Evolutionary conservation across 2,113 vertebrate genomes (phyloP).

Genomic region (Menidia beryllina): DNA sequence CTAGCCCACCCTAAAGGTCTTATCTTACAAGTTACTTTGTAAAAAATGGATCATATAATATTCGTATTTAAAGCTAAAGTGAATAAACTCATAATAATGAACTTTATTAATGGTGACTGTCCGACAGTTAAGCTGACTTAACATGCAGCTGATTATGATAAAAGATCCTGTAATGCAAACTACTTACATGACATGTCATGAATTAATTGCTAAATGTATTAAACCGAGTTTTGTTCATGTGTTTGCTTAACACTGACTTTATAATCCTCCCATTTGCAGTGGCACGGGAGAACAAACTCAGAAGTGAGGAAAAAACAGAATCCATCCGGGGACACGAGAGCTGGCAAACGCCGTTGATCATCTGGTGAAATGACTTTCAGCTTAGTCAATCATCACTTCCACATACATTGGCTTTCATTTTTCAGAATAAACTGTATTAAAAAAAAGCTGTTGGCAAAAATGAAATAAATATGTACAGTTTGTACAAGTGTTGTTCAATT

Average conservation of each 20-base stretch:
- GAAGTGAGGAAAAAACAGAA: slow-evolving; percentile 46
- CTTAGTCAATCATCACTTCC: slow-evolving; percentile 49
- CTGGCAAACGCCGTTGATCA: slow-evolving; percentile 52
- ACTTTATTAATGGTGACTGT: background rate
- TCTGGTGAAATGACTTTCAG: slow-evolving; percentile 59
- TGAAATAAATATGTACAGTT: background rate
- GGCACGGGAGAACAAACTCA: slow-evolving; percentile 24
- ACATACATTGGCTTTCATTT: slow-evolving; percentile 29
- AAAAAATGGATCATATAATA: background rate
- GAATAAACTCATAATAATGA: background rate
- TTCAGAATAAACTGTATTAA: background rate
- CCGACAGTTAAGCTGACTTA: slow-evolving; percentile 10
- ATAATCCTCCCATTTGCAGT: slow-evolving; percentile 55
- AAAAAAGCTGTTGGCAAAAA: slow-evolving; percentile 20
- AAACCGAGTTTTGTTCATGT: slow-evolving; percentile 35
- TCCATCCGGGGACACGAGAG: slow-evolving; percentile 36
- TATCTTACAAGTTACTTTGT: slow-evolving; percentile 9
- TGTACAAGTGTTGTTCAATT: slow-evolving; percentile 42
- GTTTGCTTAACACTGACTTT: slow-evolving; percentile 51
- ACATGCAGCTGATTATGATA: slow-evolving; percentile 27
- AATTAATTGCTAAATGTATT: slow-evolving; percentile 37
- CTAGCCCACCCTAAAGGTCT: background rate
- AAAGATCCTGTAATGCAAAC: slow-evolving; percentile 51
- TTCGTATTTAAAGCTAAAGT: background rate
- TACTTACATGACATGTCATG: slow-evolving; percentile 60